phyloP scores from a whole-genome alignment of 2,113 vertebrate species.

The Cyprinodon brontotheroides region DNA sequence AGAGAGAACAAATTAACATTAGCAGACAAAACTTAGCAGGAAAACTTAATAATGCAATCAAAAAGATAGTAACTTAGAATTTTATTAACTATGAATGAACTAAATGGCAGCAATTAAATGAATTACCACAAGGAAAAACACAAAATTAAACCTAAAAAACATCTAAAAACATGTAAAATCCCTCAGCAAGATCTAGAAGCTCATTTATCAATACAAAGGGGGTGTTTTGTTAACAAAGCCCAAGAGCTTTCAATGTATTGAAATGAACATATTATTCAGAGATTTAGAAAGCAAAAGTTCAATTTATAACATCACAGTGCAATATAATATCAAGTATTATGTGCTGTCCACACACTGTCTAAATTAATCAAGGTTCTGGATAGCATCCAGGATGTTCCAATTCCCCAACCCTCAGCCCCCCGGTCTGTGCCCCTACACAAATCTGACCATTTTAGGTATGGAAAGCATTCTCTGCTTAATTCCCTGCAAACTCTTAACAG shows the following conservation, averaged over 20 bases:
- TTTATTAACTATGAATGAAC: no score
- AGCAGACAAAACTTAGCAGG: no score
- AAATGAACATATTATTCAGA: neutral
- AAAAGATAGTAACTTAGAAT: no score
- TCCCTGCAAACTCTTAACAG: constrained; percentile 44
- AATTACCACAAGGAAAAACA: no score
- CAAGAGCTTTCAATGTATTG: neutral
- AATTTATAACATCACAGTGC: neutral
- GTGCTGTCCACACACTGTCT: constrained; percentile 25
- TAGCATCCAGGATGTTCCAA: constrained; percentile 48
- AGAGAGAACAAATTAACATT: no score
- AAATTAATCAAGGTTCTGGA: constrained; percentile 45
- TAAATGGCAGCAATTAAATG: no score
- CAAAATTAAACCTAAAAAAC: neutral
- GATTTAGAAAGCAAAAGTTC: no score
- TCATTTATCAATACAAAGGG: neutral
- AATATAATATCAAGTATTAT: neutral
- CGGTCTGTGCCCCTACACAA: constrained; percentile 62
- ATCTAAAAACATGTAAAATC: no score
- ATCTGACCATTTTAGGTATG: constrained; percentile 81
- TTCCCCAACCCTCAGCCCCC: constrained; percentile 45
- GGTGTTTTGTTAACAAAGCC: neutral
- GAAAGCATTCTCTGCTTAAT: constrained; percentile 74
- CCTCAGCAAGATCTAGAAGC: no score
- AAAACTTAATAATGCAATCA: no score